Evolutionary conservation across 2,888 invertebrate species (phyloP).

Genomic region (Myopa testacea): DNA sequence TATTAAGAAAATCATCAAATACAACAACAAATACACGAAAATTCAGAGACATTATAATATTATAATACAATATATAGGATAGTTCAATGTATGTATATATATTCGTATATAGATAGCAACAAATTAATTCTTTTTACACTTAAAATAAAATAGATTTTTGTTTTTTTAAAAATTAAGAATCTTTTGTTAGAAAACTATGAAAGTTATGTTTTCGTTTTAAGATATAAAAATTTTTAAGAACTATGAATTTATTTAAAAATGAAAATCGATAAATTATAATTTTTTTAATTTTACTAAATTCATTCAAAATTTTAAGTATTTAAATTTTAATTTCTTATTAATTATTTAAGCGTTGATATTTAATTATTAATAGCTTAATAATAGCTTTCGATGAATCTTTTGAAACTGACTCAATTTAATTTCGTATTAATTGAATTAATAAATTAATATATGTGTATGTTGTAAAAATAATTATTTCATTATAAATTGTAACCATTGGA

Average conservation of each 20-base stretch:
- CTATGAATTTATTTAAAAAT: background rate
- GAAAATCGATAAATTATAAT: background rate
- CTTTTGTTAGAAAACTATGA: too few species aligned
- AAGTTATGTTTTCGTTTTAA: background rate
- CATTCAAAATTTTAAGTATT: too few species aligned
- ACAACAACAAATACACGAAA: conserved; percentile 8
- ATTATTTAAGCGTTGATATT: background rate
- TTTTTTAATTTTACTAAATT: background rate
- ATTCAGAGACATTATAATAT: background rate
- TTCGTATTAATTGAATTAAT: too few species aligned
- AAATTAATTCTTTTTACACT: background rate
- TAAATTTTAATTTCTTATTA: background rate
- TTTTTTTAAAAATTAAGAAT: too few species aligned
- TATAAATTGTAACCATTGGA: too few species aligned
- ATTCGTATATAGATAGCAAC: background rate
- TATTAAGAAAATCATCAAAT: too few species aligned
- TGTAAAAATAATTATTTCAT: too few species aligned
- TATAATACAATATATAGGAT: too few species aligned
- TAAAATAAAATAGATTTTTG: background rate
- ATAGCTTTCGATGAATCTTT: background rate
- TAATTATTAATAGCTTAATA: background rate
- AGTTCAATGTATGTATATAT: too few species aligned
- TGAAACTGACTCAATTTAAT: background rate
- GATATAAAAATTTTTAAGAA: background rate
- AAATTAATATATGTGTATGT: too few species aligned